These are phyloP conservation scores for Sebastes ruberrimus DNA, from an alignment of 2,797 vertebrate genomes.

Conservation along the genomic window DNA sequence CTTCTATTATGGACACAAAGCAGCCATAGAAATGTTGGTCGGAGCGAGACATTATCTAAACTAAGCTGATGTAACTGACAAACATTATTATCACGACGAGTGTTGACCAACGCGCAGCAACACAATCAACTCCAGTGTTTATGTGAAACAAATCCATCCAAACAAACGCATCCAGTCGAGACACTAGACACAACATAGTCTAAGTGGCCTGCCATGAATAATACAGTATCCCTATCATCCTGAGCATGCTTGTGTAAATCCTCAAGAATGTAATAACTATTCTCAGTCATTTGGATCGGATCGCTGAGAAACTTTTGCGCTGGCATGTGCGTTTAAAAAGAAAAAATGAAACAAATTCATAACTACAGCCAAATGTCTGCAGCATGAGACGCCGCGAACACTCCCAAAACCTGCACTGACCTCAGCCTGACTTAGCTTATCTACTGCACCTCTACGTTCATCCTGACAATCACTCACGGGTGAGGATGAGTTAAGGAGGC, in stretches of 20 bases:
- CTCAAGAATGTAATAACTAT: slow-evolving; percentile 58
- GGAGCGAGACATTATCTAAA: slow-evolving; percentile 59
- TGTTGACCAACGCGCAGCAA: slow-evolving; percentile 54
- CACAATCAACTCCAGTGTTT: slow-evolving; percentile 68
- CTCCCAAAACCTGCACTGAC: slow-evolving; percentile 62
- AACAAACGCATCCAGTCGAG: slow-evolving; percentile 64
- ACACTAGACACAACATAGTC: slow-evolving; percentile 67
- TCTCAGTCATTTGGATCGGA: slow-evolving; percentile 47
- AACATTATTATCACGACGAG: slow-evolving; percentile 65
- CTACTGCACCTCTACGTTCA: slow-evolving; percentile 20
- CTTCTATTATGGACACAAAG: slow-evolving; percentile 51
- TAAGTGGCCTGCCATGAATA: slow-evolving; percentile 54
- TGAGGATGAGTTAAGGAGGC: slow-evolving; percentile 30
- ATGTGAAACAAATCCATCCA: slow-evolving; percentile 55
- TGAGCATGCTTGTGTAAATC: slow-evolving; percentile 50
- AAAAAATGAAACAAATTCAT: slow-evolving; percentile 23
- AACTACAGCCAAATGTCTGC: slow-evolving; percentile 47
- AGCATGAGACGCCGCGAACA: slow-evolving; percentile 36
- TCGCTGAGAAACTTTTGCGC: slow-evolving; percentile 15
- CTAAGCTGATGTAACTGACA: slow-evolving; percentile 62
- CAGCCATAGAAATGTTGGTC: slow-evolving; percentile 40
- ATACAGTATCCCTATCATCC: slow-evolving; percentile 53
- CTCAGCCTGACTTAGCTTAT: slow-evolving; percentile 57
- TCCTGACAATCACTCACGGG: slow-evolving; percentile 36
- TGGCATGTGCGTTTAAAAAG: slow-evolving; percentile 6